phyloP scores from a whole-genome alignment of 2,113 vertebrate species.

The Burhinus bistriatus region DNA sequence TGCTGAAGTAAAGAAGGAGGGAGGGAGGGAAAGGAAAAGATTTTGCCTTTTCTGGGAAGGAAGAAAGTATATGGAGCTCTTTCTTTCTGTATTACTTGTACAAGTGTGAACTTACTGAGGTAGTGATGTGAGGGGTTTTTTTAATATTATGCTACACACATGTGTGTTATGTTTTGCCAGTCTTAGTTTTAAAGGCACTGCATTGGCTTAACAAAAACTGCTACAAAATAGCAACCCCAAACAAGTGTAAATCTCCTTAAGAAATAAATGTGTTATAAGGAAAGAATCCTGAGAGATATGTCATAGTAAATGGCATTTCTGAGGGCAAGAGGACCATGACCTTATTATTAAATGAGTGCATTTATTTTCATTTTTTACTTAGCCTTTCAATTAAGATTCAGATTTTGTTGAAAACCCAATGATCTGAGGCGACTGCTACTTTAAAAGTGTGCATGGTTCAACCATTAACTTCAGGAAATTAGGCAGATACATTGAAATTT shows the following conservation, averaged over 20 bases:
- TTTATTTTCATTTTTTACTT: neutral
- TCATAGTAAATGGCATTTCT: neutral
- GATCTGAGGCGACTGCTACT: neutral
- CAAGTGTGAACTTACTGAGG: neutral
- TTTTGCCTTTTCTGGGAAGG: neutral
- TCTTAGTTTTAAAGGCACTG: neutral
- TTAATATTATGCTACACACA: neutral
- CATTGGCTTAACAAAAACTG: neutral
- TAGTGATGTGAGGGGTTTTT: neutral
- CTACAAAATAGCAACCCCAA: neutral
- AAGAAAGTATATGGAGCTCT: neutral
- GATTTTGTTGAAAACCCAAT: neutral
- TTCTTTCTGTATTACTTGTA: neutral
- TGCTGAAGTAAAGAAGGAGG: neutral
- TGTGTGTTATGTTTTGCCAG: neutral
- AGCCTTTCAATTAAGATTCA: neutral
- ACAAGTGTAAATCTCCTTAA: neutral
- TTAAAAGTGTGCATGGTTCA: neutral
- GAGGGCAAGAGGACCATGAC: neutral
- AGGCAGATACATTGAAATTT: neutral
- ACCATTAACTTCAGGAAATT: neutral
- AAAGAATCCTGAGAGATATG: neutral
- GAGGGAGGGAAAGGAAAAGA: neutral
- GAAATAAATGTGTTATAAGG: neutral
- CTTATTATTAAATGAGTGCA: neutral